Evolutionary conservation across 2,113 vertebrate species (phyloP), one percentile per base, ranked within the genome.

Genomic region (Thunnus maccoyii): DNA sequence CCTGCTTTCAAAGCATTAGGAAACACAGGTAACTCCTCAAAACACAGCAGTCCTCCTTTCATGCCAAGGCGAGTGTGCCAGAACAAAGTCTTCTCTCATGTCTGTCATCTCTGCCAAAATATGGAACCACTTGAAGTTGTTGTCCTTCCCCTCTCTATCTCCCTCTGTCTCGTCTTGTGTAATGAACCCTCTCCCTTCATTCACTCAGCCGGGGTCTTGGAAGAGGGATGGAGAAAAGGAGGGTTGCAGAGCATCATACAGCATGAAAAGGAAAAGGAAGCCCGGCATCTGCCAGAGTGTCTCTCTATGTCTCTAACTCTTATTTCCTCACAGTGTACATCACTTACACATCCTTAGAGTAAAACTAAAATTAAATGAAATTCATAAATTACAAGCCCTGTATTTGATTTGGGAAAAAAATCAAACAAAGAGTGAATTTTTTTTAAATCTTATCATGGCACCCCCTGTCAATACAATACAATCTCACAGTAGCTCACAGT

Each of bases 21-120:
- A 86, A 86, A 87, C 79, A 79, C 84, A 88, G 86, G 87, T 89
- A 89, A 64, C 78, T 85, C 72, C 74, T 89, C 47, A 72, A 69
- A 85, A 82, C 75, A 65, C 80, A 88, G 78, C 84, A 63, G 48
- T 50, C 36, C 27, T 71, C 25, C 82, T 88, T 91, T 92, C 62
- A 88, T 80, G 85, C 70, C 47, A 25, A 71, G 50, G 27, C 3
- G 52, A 84, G 48, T 56, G 69, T 80, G 76, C 69, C 58, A 77
- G 77, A 92, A 90, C 83, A 90, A 89, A 91, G 80, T 20, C 5
- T 27, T 44, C 79, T 71, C 70, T 92, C 69, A 46, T 61, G 67
- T 69, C 76, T 85, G 66, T 82, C 67, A 72, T 66, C 89, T 72
- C 74, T 22, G n/a, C 74, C 67, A 81, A 90, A 93, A 87, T 58